Evolutionary conservation across 2,113 vertebrate genomes (phyloP).

Genomic region (Stigmatopora argus): DNA sequence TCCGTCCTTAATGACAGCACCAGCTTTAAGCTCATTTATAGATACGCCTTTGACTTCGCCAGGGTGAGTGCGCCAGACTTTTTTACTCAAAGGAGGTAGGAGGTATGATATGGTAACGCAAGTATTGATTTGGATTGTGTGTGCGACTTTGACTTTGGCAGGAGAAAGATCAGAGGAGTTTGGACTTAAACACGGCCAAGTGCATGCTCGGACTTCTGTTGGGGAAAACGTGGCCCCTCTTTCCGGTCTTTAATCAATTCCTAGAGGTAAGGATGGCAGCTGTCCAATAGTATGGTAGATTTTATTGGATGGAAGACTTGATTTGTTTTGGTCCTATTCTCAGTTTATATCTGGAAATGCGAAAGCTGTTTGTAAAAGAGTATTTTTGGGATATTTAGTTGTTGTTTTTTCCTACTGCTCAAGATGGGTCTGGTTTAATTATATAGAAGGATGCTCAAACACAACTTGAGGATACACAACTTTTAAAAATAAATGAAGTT

Average conservation of each 20-base stretch:
- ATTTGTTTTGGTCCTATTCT: no score
- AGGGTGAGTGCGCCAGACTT: constrained; percentile 75
- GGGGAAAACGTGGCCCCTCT: constrained; percentile 97
- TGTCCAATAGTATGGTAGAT: no score
- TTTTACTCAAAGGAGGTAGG: no score
- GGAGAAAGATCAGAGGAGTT: constrained; percentile 99
- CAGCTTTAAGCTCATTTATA: constrained; percentile 99
- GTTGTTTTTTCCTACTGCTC: no score
- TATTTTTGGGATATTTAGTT: no score
- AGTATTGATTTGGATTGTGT: not conserved
- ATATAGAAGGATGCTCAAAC: no score
- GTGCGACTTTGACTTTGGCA: constrained; percentile 49
- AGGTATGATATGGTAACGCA: not conserved
- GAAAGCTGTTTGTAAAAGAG: no score
- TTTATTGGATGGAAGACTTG: no score
- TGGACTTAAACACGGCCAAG: constrained; percentile 98
- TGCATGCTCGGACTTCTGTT: constrained; percentile 98
- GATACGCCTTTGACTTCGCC: constrained; percentile 99
- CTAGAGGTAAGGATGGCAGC: constrained; percentile 79
- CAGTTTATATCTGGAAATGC: no score
- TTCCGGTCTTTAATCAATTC: constrained; percentile 98
- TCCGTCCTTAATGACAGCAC: constrained; percentile 94
- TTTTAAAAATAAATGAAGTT: no score
- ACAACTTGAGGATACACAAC: no score
- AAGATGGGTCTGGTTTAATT: no score